Evolutionary conservation across 1,140 invertebrate genomes (phyloP).

Genomic region (Colletes latitarsis): DNA sequence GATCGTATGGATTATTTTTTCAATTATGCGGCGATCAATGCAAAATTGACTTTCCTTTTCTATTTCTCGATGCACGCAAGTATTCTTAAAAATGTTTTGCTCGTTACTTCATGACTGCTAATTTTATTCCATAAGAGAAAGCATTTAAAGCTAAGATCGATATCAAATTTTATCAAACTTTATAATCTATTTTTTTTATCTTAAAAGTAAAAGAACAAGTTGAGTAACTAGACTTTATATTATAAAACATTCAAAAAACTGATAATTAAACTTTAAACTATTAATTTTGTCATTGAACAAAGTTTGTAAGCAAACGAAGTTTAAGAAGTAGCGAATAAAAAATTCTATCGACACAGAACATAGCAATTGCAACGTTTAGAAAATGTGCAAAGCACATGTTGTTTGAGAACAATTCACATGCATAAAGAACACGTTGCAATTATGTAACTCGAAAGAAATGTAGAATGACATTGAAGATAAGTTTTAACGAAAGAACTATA

Average conservation of each 20-base stretch:
- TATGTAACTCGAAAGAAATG: neutral
- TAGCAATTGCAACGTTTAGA: neutral
- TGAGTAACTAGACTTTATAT: no score
- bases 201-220: no score
- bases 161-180: neutral
- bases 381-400: no score
- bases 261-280: no score
- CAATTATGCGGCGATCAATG: constrained; percentile 30
- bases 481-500: neutral
- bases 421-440: no score
- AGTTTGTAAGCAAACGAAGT: no score
- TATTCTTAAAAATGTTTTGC: constrained; percentile 5
- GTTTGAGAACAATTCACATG: no score
- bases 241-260: no score
- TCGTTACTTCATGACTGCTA: neutral
- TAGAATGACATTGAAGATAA: neutral
- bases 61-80: neutral
- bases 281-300: no score
- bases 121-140: neutral
- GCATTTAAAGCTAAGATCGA: neutral
- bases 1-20: constrained; percentile 7
- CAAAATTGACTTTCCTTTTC: constrained; percentile 20
- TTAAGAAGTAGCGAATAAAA: neutral
- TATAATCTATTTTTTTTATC: neutral
- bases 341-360: neutral